Evolutionary conservation across 2,888 invertebrate species (phyloP), one percentile per base, ranked within the genome.

Genomic region (Acanthacorydalis orientalis): DNA sequence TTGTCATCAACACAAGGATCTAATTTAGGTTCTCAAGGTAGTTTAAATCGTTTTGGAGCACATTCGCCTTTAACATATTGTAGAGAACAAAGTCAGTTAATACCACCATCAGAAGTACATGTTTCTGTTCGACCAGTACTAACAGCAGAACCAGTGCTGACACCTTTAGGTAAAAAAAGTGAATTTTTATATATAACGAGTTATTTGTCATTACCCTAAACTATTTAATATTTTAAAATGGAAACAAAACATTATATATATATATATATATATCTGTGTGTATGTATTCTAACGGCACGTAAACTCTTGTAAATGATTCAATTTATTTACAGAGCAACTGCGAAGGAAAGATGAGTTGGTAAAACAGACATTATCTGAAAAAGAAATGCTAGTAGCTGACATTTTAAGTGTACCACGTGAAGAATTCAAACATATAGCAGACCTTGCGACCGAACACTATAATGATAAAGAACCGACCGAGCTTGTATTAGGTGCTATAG

Each of bases 101-200:
- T 80, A 55, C 77, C 79, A 59, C 83, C 84, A 40, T 75, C 78
- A 50, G 83, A 84, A 64, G 83, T 84, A 57, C 77, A 78, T 57
- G 74, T 84, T 51, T 78, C 78, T 57, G 75, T 79, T 57, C 76
- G 78, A 56, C 78, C 83, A 48, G 78, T 84, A 46, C 80, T 79
- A 58, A 77, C 78, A 48, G 84, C 86, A 15, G 80, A 85, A 62
- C 79, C 83, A 52, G 81, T 83, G 59, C 69, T 84, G 57, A 84
- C 85, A 51, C 82, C 84, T 54, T 73, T 82, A 65, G 81, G 81
- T 82, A 72, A 60, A 62, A 49, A 46, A 9, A 23, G 6, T 4
- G 6, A 23, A 23, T 4, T 23, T 23, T 6, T 6, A 23, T 23
- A 23, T 23, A 4, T 2, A 23, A 23, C n/a, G n/a, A 23, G 6